These are phyloP conservation scores for Oreochromis niloticus DNA, from an alignment of 2,113 vertebrate genomes.

Conservation along the genomic window DNA sequence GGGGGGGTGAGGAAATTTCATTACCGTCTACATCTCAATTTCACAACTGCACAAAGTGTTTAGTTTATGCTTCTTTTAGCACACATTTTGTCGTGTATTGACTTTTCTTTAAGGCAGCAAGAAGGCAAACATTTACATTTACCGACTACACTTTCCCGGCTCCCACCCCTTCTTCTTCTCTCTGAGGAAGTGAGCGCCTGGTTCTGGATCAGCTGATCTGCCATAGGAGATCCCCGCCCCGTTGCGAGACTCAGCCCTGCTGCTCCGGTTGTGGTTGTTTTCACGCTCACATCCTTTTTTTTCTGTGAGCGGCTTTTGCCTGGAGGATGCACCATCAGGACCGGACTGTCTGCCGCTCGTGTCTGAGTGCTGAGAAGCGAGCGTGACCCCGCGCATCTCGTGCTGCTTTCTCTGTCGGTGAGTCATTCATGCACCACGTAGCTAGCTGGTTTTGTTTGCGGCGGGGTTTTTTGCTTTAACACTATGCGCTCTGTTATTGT, in stretches of 20 bases:
- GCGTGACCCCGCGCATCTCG: neutral
- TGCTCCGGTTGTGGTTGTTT: neutral
- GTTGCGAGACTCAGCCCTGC: neutral
- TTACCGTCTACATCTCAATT: rapidly evolving
- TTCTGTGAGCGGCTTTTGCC: neutral
- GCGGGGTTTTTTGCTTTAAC: neutral
- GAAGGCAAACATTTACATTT: neutral
- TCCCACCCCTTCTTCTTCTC: neutral
- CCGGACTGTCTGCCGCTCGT: neutral
- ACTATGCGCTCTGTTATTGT: neutral
- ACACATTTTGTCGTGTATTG: neutral
- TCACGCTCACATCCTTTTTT: neutral
- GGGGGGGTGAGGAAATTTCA: neutral
- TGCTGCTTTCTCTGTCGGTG: slow-evolving; percentile 52
- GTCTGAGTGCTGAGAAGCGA: neutral
- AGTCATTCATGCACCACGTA: slow-evolving; percentile 62
- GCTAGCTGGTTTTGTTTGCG: slow-evolving; percentile 7
- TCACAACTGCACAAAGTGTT: neutral
- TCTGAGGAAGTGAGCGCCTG: slow-evolving; percentile 25
- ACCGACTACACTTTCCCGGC: neutral
- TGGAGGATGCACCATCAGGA: neutral
- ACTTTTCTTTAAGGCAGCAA: neutral
- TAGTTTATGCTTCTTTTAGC: neutral
- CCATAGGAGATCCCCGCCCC: slow-evolving; percentile 23
- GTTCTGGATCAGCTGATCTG: slow-evolving; percentile 66